Base-by-base conservation (phyloP, 2,888 invertebrate genomes). In the Caenorhabditis macrosperma region DNA sequence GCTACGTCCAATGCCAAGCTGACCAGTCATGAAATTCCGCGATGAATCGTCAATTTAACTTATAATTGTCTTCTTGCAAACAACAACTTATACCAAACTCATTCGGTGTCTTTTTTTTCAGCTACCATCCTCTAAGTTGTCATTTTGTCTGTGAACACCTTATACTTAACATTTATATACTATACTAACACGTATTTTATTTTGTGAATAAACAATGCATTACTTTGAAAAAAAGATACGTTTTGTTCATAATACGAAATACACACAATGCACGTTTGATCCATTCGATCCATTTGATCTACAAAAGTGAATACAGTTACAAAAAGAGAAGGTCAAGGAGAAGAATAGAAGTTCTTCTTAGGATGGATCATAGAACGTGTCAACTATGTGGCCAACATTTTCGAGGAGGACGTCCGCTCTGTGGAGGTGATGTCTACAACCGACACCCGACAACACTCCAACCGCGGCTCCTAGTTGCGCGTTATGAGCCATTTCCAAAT, bases 391-490 rank as follows among this genome's bases (percentile, higher is more conserved):
- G 7, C 76, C 81, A 35, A 81, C 48, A n/a, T 81, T 52, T 10
- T 81, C 74, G 1, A 79, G 33, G 15, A 79, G 64, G 57, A 88
- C 79, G 41, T 89, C 89, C 24, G 90, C 88, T 48, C 85, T 84
- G 17, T 87, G 78, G 17, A 90, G 82, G 50, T 89, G 85, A 50
- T 89, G 83, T 28, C 74, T 84, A 20, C 83, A 84, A 6, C 88
- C 89, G 46, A 90, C 84, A 15, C 92, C 92, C 66, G 91, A 91
- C 20, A 92, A 85, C 15, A 92, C 92, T 2, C 91, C 92, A 12
- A 92, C 89, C 26, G 90, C 91, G 78, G 90, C 91, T 24, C 91
- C 91, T 15, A 92, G 87, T 22, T 90, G 89, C 12, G 92, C 92
- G 3, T 91, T 89, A 46, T 89, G 87, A 10, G 91, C 92, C 91